phyloP scores from a whole-genome alignment of 1,140 invertebrate species.

The Holotrichia oblita region DNA sequence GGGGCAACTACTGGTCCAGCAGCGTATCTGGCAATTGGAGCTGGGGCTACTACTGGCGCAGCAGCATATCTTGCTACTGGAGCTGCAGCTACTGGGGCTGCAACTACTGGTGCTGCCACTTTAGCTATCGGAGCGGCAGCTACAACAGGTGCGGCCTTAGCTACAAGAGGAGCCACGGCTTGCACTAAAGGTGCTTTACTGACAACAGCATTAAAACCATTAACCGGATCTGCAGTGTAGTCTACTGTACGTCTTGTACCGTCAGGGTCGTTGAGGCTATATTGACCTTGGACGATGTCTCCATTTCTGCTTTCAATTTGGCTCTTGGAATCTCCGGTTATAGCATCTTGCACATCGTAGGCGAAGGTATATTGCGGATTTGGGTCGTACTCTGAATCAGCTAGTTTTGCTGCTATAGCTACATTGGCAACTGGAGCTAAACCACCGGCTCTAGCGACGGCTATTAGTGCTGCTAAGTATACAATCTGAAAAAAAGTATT shows the following conservation, averaged over 20 bases:
- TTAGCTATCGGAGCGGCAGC: conserved; percentile 56
- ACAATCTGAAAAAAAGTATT: conserved; percentile 33
- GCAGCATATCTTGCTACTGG: conserved; percentile 39
- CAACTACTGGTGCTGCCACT: conserved; percentile 55
- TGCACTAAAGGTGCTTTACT: conserved; percentile 56
- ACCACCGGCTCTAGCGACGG: conserved; percentile 41
- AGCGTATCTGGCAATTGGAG: background rate
- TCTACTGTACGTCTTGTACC: conserved; percentile 72
- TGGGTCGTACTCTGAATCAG: conserved; percentile 64
- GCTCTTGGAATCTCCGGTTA: conserved; percentile 69
- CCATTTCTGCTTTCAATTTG: conserved; percentile 68
- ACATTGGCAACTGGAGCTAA: conserved; percentile 49
- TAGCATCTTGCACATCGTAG: conserved; percentile 67
- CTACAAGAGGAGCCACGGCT: conserved; percentile 52
- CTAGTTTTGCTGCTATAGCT: conserved; percentile 61
- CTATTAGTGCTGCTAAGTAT: conserved; percentile 3
- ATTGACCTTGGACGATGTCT: conserved; percentile 72
- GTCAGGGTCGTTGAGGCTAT: conserved; percentile 72
- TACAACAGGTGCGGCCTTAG: conserved; percentile 47
- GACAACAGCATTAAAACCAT: conserved; percentile 62
- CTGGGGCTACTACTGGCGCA: conserved; percentile 40
- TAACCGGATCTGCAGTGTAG: conserved; percentile 68
- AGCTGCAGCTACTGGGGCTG: conserved; percentile 48
- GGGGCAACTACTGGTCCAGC: conserved; percentile 38
- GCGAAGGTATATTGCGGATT: conserved; percentile 68